These are phyloP conservation scores for Diaperis boleti DNA, from an alignment of 2,888 invertebrate genomes.

Conservation along the genomic window DNA sequence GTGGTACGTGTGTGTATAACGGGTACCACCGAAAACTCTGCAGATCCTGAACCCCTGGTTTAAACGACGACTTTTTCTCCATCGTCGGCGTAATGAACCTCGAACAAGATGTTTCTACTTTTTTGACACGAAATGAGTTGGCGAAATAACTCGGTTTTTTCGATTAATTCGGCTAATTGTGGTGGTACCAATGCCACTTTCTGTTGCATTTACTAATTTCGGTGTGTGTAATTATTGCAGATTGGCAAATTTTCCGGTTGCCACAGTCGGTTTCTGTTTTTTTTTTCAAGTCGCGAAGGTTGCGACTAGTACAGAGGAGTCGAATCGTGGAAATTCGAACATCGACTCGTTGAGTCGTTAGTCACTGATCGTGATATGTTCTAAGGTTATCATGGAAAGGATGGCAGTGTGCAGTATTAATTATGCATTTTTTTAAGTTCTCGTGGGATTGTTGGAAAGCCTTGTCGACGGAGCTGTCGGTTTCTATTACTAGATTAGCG, in stretches of 20 bases:
- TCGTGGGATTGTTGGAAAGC: too few species aligned
- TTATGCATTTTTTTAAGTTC: neutral
- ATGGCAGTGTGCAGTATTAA: slow-evolving; percentile 4
- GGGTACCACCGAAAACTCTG: too few species aligned
- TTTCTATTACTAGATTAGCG: too few species aligned
- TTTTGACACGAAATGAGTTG: too few species aligned
- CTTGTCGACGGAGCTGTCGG: too few species aligned
- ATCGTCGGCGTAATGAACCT: too few species aligned
- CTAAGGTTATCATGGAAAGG: neutral
- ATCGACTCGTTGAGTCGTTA: neutral
- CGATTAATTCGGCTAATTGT: neutral
- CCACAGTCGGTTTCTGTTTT: neutral
- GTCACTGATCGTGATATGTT: neutral
- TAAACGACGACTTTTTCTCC: too few species aligned
- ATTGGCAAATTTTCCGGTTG: slow-evolving; percentile 1
- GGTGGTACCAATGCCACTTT: neutral
- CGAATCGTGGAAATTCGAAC: neutral
- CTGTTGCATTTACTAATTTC: neutral
- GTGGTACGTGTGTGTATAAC: too few species aligned
- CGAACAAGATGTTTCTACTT: too few species aligned
- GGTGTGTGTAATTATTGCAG: neutral
- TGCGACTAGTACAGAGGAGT: neutral
- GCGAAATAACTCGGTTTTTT: neutral
- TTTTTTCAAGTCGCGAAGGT: neutral
- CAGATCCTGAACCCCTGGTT: too few species aligned